Conservation (phyloP, 2,113 vertebrate species). For the Lampris megalopsis region DNA sequence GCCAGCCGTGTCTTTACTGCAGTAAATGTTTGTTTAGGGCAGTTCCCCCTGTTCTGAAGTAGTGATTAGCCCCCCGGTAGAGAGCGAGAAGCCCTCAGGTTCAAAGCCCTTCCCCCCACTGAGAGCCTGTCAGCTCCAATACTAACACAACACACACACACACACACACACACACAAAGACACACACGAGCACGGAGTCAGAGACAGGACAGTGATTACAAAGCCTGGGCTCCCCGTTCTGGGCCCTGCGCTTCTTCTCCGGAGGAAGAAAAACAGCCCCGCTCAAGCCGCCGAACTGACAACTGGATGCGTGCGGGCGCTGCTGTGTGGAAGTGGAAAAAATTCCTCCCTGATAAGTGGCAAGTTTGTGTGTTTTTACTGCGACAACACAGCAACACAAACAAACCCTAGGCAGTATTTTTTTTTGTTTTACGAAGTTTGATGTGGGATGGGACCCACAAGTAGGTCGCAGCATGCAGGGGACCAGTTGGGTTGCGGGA, state of each 20-base stretch:
- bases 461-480: too few relatives aligned
- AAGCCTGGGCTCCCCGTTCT: conserved; percentile 50
- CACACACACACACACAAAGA: conserved; percentile 53
- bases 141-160: conserved; percentile 69
- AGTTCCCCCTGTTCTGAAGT: conserved; percentile 63
- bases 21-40: conserved; percentile 79
- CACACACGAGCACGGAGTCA: conserved; percentile 50
- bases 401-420: background rate
- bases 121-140: conserved; percentile 76
- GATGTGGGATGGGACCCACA: background rate
- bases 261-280: conserved; percentile 26
- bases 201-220: conserved; percentile 68
- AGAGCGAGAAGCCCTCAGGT: conserved; percentile 69
- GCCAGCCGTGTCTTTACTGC: conserved; percentile 72
- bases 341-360: conserved; percentile 8
- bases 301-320: conserved; percentile 42
- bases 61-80: conserved; percentile 73
- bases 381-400: conserved; percentile 25
- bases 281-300: conserved; percentile 56
- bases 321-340: conserved; percentile 39
- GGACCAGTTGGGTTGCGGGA: too few relatives aligned
- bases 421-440: background rate
- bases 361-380: conserved; percentile 31
- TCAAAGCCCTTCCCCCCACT: conserved; percentile 73
- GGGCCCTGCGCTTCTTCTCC: conserved; percentile 48